Conservation (phyloP, 2,797 vertebrate species). For the Crenichthys baileyi region DNA sequence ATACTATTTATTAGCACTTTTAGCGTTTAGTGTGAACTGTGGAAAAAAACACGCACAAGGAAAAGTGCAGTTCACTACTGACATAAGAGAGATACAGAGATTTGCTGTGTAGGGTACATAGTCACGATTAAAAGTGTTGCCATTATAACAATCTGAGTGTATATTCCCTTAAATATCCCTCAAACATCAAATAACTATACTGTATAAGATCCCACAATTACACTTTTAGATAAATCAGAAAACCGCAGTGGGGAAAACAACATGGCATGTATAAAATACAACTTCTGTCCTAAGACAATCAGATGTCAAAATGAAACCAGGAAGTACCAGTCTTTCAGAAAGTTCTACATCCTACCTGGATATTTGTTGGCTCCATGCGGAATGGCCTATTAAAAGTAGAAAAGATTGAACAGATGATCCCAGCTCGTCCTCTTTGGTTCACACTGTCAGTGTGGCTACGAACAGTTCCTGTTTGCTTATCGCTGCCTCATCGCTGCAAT, state of each 20-base stretch:
- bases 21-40: background rate
- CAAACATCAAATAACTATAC: conserved; percentile 2
- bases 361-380: conserved; percentile 80
- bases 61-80: background rate
- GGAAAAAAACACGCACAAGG: background rate
- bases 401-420: conserved; percentile 2
- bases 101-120: background rate
- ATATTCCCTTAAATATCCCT: background rate
- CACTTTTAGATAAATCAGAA: conserved; percentile 6
- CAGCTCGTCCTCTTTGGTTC: conserved; percentile 38
- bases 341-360: conserved; percentile 73
- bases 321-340: background rate
- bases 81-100: too few species aligned
- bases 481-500: conserved; percentile 29
- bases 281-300: background rate
- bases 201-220: conserved; percentile 9
- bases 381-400: conserved; percentile 19
- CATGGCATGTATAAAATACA: background rate
- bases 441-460: background rate
- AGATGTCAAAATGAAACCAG: conserved; percentile 27
- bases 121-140: background rate
- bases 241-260: background rate
- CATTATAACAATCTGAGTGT: background rate
- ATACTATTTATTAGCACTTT: background rate
- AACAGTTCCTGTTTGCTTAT: conserved; percentile 68